Percentiles rank a stretch among this genome's conserved stretches.
phyloP scores from a whole-genome alignment of 2,888 invertebrate genomes.

The Tromatobia lineatoria region DNA sequence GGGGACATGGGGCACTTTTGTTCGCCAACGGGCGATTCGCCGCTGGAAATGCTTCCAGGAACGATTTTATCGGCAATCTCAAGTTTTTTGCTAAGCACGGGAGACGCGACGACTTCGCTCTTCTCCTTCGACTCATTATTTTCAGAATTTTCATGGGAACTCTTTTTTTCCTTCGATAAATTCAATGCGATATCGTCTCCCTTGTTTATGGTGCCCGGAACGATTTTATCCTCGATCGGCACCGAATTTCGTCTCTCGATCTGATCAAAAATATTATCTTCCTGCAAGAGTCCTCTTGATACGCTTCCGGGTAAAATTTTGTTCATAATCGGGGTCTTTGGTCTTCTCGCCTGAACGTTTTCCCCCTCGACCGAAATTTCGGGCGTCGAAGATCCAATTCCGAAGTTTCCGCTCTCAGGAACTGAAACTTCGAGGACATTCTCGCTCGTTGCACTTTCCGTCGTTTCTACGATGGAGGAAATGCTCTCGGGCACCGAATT shows the following conservation, averaged over 20 bases:
- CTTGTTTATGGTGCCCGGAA: constrained; percentile 66
- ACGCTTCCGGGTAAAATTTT: constrained; percentile 59
- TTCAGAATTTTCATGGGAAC: neutral
- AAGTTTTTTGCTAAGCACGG: constrained; percentile 16
- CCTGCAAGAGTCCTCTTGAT: constrained; percentile 55
- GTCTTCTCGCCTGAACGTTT: neutral
- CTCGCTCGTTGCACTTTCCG: neutral
- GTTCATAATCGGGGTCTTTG: constrained; percentile 48
- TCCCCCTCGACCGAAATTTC: neutral
- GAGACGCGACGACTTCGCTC: neutral
- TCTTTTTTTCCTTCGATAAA: neutral
- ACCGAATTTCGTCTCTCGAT: constrained; percentile 43
- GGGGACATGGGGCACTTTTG: constrained; percentile 63
- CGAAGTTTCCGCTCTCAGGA: neutral
- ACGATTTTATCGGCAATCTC: constrained; percentile 59
- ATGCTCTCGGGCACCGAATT: neutral
- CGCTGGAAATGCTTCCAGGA: constrained; percentile 56
- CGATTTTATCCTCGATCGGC: constrained; percentile 67
- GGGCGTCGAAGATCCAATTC: neutral
- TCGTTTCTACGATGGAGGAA: neutral
- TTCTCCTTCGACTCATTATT: too few relatives aligned
- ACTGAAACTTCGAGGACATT: constrained; percentile 2
- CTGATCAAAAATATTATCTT: constrained; percentile 30
- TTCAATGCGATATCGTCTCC: constrained; percentile 38
- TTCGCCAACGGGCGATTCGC: constrained; percentile 30